phyloP scores from a whole-genome alignment of 2,113 vertebrate species.

The Lichenostomus cassidix region DNA sequence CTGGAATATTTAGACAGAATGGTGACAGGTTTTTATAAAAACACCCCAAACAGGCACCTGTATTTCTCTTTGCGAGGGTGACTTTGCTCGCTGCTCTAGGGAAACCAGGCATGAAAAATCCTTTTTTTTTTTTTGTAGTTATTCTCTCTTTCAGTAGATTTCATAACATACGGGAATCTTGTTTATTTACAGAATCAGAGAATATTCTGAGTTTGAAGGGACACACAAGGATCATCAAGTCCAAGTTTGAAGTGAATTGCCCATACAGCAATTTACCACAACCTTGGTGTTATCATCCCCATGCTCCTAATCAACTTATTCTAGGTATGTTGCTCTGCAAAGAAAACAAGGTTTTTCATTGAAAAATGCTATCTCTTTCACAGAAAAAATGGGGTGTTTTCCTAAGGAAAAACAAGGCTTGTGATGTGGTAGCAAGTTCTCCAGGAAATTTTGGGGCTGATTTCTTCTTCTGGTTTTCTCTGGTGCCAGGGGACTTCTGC shows the following conservation, averaged over 20 bases:
- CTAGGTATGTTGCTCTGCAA: neutral
- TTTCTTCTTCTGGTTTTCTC: neutral
- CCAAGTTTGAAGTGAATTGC: neutral
- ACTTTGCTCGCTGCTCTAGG: neutral
- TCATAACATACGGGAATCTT: neutral
- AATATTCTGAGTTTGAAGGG: neutral
- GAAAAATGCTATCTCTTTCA: neutral
- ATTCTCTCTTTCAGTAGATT: neutral
- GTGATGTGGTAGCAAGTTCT: neutral
- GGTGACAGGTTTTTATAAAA: neutral
- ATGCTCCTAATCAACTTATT: neutral
- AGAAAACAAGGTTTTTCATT: neutral
- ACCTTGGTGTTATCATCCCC: neutral
- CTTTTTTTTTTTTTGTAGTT: neutral
- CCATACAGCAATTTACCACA: neutral
- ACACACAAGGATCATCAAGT: neutral
- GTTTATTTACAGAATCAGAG: neutral
- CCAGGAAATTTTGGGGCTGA: neutral
- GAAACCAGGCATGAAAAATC: neutral
- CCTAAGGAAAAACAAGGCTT: neutral
- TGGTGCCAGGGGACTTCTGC: neutral
- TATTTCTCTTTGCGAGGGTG: neutral
- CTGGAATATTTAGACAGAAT: neutral
- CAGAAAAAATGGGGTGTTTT: neutral
- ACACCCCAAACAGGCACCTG: neutral